Evolutionary conservation across 2,797 vertebrate species (phyloP), one percentile per base, ranked within the genome.

Genomic region (Pangasius mekongensis): DNA sequence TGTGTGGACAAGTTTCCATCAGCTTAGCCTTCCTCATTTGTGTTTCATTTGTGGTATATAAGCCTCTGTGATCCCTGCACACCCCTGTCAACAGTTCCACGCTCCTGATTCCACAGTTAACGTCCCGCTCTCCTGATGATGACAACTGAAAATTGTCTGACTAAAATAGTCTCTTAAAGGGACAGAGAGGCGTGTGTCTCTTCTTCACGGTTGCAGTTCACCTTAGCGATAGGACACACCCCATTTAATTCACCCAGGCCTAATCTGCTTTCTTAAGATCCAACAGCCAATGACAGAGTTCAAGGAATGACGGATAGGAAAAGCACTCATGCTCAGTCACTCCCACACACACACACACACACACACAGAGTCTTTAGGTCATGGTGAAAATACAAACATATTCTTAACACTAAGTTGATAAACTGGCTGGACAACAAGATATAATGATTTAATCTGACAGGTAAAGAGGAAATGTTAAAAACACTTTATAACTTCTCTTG

Each of bases 141-240:
- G 90, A 93, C 89, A 87, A 89, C 83, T 43, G 83, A 92, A 93
- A 92, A 89, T 27, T 88, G 10, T 39, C 58, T 74, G 58, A 92
- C 93, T 95, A 94, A 95, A 95, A 95, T 95, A 94, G 91, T 85
- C 91, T 94, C 91, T 94, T 95, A 94, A 96, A 95, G 94, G 89
- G 89, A 89, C 91, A 89, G 93, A 87, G 47, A 67, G 60, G 47
- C 0, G 13, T 36, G 20, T 80, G 27, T 54, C 66, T 83, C 85
- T 80, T 82, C 56, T 69, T 56, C 88, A 58, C 36, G 56, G 80
- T 49, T 20, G 67, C 52, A 52, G 13, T 11, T 76, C 52, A 73
- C 71, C 62, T 86, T 2, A 30, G 33, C 39, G 11, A 73, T 36
- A 85, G n/a, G 74, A 69, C 90, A 84, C 84, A 80, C 58, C 87